Evolutionary conservation across 1,140 invertebrate species (phyloP).

Genomic region (Acyrthosiphon pisum): DNA sequence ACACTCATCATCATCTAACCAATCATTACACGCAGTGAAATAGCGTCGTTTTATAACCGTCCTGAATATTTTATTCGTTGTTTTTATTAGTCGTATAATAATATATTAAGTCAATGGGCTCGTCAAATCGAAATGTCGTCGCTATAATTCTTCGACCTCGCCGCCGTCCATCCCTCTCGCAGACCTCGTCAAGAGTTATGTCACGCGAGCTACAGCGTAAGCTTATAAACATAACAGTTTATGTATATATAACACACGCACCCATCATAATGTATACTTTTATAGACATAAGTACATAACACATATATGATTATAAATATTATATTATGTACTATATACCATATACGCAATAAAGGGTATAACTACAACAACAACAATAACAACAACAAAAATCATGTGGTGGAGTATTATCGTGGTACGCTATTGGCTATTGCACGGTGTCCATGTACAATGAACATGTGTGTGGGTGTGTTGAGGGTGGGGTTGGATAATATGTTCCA

Average conservation of each 20-base stretch:
- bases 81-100: slow-evolving; percentile 36
- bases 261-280: no score
- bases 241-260: no score
- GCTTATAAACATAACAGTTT: not conserved
- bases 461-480: no score
- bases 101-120: slow-evolving; percentile 38
- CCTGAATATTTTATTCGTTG: not conserved
- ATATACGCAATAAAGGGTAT: not conserved
- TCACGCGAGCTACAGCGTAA: not conserved
- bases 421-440: no score
- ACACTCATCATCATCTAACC: not conserved
- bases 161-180: not conserved
- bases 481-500: no score
- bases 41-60: not conserved
- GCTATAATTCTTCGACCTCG: not conserved
- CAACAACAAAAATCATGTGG: no score
- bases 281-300: no score
- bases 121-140: slow-evolving; percentile 18
- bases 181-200: not conserved
- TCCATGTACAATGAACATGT: no score
- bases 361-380: not conserved
- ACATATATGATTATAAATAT: not conserved
- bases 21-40: not conserved
- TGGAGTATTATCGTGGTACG: not conserved
- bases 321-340: not conserved